phyloP scores from a whole-genome alignment of 2,113 vertebrate genomes.

The Nyctereutes procyonoides region DNA sequence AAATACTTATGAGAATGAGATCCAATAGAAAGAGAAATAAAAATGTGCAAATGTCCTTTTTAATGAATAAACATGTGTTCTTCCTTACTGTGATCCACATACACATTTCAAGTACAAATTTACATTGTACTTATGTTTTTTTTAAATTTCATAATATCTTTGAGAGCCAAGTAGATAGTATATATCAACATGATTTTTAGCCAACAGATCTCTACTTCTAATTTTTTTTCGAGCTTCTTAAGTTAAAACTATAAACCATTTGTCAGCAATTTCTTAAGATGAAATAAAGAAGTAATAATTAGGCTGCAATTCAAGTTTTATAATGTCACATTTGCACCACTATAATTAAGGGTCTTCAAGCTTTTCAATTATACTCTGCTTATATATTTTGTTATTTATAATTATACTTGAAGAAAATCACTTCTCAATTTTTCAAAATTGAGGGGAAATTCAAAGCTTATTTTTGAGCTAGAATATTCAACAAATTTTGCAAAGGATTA shows the following conservation, averaged over 20 bases:
- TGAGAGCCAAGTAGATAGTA: not conserved
- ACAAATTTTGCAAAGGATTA: not conserved
- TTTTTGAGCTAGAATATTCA: not conserved
- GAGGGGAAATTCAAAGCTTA: accelerated
- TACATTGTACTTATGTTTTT: not conserved
- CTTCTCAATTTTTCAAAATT: not conserved
- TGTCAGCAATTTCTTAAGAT: slow-evolving; percentile 55
- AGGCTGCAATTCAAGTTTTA: slow-evolving; percentile 68
- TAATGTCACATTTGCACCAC: slow-evolving; percentile 40
- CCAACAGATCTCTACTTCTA: not conserved
- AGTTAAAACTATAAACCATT: slow-evolving; percentile 11
- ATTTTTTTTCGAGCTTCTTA: slow-evolving; percentile 58
- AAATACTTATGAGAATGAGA: slow-evolving; percentile 57
- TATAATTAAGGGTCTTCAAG: slow-evolving; percentile 67
- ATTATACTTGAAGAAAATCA: not conserved
- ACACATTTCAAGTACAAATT: not conserved
- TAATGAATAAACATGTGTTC: slow-evolving; percentile 64
- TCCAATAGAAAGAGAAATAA: slow-evolving; percentile 68
- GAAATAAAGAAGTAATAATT: slow-evolving; percentile 71
- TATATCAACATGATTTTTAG: not conserved
- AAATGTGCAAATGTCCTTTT: slow-evolving; percentile 74
- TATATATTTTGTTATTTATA: slow-evolving; percentile 64
- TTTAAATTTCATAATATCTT: not conserved
- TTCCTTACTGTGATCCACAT: slow-evolving; percentile 6
- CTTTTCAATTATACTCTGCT: slow-evolving; percentile 50